Percentiles rank a stretch among this genome's conserved stretches.
These are phyloP conservation scores for Dipodomys ordii DNA, from an alignment of 2,113 vertebrate genomes.

Conservation along the genomic window DNA sequence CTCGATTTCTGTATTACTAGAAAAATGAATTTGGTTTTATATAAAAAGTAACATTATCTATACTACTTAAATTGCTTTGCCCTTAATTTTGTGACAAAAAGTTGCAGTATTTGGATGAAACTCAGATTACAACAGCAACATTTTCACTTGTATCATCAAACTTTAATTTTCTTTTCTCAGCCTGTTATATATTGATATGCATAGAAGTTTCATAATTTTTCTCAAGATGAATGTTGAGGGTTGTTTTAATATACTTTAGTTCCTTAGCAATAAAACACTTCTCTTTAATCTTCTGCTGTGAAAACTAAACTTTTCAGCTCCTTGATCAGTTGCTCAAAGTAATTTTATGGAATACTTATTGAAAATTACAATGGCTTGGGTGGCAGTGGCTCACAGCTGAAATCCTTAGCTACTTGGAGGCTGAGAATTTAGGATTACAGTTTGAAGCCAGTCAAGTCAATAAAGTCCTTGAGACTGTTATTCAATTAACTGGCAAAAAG, in stretches of 20 bases:
- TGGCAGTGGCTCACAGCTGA: no score
- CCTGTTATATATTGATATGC: background rate
- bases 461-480: no score
- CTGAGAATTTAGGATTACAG: no score
- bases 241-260: slow-evolving; percentile 39
- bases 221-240: slow-evolving; percentile 9
- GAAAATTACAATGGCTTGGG: slow-evolving; percentile 28
- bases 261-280: background rate
- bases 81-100: slow-evolving; percentile 35
- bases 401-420: no score
- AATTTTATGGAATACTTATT: background rate
- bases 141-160: slow-evolving; percentile 21
- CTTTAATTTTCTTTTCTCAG: slow-evolving; percentile 47
- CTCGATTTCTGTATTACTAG: background rate
- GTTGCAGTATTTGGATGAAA: slow-evolving; percentile 24
- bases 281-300: background rate
- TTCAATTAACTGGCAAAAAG: no score
- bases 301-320: background rate
- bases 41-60: background rate
- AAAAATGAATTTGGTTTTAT: slow-evolving; percentile 28
- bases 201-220: slow-evolving; percentile 56
- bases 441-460: no score
- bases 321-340: slow-evolving; percentile 60
- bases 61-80: background rate
- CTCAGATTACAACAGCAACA: background rate